Percentiles rank a stretch among this genome's conserved stretches.
Evolutionary conservation across 2,888 invertebrate genomes (phyloP).

Genomic region (Hartigia nigra): DNA sequence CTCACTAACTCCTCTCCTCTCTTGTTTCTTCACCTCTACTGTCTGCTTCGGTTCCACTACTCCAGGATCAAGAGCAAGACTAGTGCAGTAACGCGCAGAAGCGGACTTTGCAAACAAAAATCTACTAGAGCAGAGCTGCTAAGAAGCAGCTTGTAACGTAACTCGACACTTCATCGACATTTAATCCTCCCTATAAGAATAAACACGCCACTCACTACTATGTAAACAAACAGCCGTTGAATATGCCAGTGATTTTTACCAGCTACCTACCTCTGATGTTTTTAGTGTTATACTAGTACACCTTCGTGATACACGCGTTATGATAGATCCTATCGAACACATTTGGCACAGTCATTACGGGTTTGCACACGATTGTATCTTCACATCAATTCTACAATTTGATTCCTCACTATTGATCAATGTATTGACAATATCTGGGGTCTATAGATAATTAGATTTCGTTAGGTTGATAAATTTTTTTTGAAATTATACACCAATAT

Average conservation of each 20-base stretch:
- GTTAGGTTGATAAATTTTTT: not conserved
- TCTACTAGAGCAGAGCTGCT: slow-evolving; percentile 9
- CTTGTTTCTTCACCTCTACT: not conserved
- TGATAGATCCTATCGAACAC: not conserved
- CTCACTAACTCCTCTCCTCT: not conserved
- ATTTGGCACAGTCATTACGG: not conserved
- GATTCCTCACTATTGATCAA: not conserved
- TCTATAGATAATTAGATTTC: not conserved
- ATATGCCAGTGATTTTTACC: slow-evolving; percentile 35
- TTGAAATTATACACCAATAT: not conserved
- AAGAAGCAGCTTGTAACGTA: slow-evolving; percentile 4
- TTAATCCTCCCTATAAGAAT: slow-evolving; percentile 30
- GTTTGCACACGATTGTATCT: not conserved
- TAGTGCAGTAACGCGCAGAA: not conserved
- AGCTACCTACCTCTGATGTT: slow-evolving; percentile 1
- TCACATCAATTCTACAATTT: not conserved
- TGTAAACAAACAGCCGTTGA: slow-evolving; percentile 42
- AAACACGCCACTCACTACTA: slow-evolving; percentile 14
- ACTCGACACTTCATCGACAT: slow-evolving; percentile 11
- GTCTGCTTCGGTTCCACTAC: not conserved
- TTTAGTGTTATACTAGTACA: not conserved
- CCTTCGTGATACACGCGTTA: not conserved
- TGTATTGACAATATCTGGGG: not conserved
- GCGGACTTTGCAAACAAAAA: not conserved
- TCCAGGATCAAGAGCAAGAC: not conserved